phyloP scores from a whole-genome alignment of 2,797 vertebrate genomes.

The Lagorchestes hirsutus region DNA sequence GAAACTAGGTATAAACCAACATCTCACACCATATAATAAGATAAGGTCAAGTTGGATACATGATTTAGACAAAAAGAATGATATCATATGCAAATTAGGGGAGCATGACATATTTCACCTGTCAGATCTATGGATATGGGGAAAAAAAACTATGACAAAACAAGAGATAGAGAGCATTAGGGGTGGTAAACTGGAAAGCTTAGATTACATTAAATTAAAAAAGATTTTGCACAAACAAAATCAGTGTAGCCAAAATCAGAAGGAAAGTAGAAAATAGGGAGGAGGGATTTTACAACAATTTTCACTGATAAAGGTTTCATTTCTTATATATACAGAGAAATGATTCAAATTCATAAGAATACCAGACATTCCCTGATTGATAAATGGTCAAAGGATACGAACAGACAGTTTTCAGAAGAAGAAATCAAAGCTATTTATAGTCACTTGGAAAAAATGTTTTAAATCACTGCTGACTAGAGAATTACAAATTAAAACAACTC shows the following conservation, averaged over 20 bases:
- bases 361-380: neutral
- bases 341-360: neutral
- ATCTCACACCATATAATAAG: neutral
- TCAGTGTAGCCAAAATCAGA: neutral
- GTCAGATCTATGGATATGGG: neutral
- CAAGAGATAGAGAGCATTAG: neutral
- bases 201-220: neutral
- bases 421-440: neutral
- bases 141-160: neutral
- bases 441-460: neutral
- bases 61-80: neutral
- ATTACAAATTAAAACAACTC: neutral
- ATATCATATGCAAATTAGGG: neutral
- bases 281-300: neutral
- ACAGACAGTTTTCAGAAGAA: neutral
- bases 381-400: neutral
- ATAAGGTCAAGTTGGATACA: neutral
- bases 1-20: neutral
- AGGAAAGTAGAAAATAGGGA: neutral
- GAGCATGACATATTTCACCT: neutral
- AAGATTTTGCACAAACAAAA: neutral
- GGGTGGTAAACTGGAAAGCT: neutral
- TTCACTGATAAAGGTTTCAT: neutral
- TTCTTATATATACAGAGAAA: neutral
- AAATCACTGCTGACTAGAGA: neutral